Conservation (phyloP, 2,113 vertebrate genomes). For the Aegithalos caudatus region DNA sequence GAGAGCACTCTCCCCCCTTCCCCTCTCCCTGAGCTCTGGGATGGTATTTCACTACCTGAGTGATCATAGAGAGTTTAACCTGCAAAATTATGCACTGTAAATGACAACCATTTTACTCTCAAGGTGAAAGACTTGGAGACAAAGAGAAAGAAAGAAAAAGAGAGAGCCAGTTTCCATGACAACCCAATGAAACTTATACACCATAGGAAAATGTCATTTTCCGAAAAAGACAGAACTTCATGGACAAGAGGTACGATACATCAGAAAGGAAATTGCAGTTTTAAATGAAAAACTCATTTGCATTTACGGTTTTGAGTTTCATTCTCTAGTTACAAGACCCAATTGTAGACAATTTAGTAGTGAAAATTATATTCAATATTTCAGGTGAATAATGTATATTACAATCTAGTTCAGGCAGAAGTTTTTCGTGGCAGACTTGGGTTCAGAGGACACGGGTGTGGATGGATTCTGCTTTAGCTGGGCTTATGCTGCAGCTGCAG, state of each 20-base stretch:
- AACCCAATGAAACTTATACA: constrained; percentile 24
- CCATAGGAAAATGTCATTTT: constrained; percentile 43
- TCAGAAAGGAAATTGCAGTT: constrained; percentile 23
- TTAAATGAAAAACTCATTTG: constrained; percentile 48
- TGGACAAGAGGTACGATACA: constrained; percentile 20
- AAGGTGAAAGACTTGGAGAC: constrained; percentile 49
- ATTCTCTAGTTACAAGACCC: constrained; percentile 8
- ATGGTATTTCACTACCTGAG: background rate
- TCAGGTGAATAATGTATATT: constrained; percentile 19
- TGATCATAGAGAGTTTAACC: constrained; percentile 44
- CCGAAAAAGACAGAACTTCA: constrained; percentile 35
- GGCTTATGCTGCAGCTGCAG: background rate
- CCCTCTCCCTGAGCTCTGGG: background rate
- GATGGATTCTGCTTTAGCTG: background rate
- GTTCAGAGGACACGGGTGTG: background rate
- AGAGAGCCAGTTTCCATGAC: constrained; percentile 53
- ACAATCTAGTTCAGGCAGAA: background rate
- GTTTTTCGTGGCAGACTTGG: background rate
- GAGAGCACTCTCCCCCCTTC: background rate
- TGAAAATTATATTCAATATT: constrained; percentile 24
- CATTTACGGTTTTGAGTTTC: constrained; percentile 10
- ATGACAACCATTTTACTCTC: constrained; percentile 54
- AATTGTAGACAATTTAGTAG: constrained; percentile 10
- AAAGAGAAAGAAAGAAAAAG: background rate
- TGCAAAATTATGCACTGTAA: constrained; percentile 5